Evolutionary conservation across 2,888 invertebrate species (phyloP), one percentile per base, ranked within the genome.

Genomic region (Antheraea assamensis): DNA sequence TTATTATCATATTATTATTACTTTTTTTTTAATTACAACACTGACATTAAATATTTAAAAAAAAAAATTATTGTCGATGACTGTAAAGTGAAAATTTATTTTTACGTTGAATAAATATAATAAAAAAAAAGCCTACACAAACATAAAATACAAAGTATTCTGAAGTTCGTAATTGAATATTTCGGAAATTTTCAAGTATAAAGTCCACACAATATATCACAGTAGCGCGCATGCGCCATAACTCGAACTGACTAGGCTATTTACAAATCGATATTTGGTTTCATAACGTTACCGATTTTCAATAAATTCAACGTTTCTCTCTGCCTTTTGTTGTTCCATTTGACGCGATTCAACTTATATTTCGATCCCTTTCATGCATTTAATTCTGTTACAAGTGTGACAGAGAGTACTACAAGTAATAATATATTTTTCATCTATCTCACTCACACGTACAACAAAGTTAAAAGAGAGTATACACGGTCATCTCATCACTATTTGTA

Each of bases 181-280:
- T 73, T 74, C 75, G 78, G 72, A 73, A 75, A 74, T 75, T 78
- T 80, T 58, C n/a, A 66, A 52, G 70, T 70, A 70, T 61, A 68
- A 35, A 74, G 74, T 77, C 75, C 76, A 76, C 80, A 77, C 19
- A 58, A 24, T 74, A 85, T 92, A 91, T 92, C 92, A 92, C 92
- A 92, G 90, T 85, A 87, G 89, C 90, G 89, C 90, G 88, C 85
- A 78, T 78, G 75, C 81, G 82, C 83, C 77, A 72, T 80, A 78
- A 78, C 81, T 83, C 85, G 82, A 85, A 83, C 88, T 92, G 93
- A 92, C 92, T 93, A 93, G 93, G 90, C 85, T 88, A 84, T 82
- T 82, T 70, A 75, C 73, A 73, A 73, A 58, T 35, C 35, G 68
- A 35, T 68, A 68, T 68, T 68, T n/a, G 10, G 35, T 31, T 35